Evolutionary conservation across 2,888 invertebrate species (phyloP).

Genomic region (Exephanes ischioxanthus): DNA sequence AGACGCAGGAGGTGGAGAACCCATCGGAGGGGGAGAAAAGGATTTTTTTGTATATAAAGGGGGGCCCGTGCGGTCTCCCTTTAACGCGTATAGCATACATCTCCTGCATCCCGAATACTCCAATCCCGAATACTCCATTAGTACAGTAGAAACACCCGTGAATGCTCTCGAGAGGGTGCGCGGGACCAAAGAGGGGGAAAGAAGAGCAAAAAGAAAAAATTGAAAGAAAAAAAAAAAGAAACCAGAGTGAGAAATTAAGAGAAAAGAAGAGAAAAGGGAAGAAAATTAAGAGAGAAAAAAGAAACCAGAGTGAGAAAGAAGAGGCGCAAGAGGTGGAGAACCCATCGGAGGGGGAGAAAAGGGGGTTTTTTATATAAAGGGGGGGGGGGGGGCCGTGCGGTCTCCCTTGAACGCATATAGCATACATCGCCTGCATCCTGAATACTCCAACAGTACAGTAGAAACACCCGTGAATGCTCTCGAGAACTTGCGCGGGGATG

Average conservation of each 20-base stretch:
- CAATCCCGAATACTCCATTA: slow-evolving; percentile 24
- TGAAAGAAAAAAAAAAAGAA: background rate
- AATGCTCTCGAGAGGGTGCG: background rate
- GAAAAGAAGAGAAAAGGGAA: no score
- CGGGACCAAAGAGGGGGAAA: background rate
- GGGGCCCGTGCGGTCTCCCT: slow-evolving; percentile 7
- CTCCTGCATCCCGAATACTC: slow-evolving; percentile 14
- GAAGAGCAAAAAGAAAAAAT: background rate
- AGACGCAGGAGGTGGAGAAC: background rate
- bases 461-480: no score
- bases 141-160: slow-evolving; percentile 19
- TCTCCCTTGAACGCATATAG: no score
- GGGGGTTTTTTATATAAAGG: background rate
- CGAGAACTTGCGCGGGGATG: no score
- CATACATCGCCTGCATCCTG: no score
- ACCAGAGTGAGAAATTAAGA: background rate
- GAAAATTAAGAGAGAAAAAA: no score
- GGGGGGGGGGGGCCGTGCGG: no score
- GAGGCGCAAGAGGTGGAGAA: background rate
- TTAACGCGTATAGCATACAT: background rate
- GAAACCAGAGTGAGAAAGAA: background rate
- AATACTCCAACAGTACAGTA: no score
- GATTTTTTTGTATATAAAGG: background rate
- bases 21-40: background rate
- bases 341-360: background rate